phyloP scores from a whole-genome alignment of 2,888 invertebrate species.

The Drosophila paranaensis region DNA sequence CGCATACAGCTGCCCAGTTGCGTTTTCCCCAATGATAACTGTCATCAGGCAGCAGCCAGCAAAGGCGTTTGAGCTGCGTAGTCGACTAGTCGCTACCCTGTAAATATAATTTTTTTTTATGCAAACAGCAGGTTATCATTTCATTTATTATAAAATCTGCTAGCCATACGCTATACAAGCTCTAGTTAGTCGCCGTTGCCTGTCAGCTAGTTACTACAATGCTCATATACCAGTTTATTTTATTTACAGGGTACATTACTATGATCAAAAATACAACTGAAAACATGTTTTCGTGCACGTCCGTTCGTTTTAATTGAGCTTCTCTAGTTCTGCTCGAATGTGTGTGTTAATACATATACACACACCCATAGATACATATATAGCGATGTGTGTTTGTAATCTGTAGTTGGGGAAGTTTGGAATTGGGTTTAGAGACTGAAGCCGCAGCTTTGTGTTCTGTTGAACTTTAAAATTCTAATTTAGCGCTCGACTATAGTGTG shows the following conservation, averaged over 20 bases:
- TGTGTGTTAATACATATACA: constrained; percentile 12
- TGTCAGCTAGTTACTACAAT: too few species aligned
- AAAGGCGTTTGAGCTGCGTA: not conserved
- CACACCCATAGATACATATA: too few species aligned
- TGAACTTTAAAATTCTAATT: constrained; percentile 62
- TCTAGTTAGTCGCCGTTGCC: too few species aligned
- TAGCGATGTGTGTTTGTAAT: constrained; percentile 6
- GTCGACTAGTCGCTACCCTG: constrained; percentile 1
- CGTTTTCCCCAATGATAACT: constrained; percentile 53
- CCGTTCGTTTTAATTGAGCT: constrained; percentile 57
- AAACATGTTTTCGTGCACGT: constrained; percentile 64
- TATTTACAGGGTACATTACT: constrained; percentile 1
- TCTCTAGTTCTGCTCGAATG: constrained; percentile 36
- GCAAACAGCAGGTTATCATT: not conserved
- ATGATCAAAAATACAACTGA: constrained; percentile 31
- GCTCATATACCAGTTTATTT: not conserved
- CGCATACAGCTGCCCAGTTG: constrained; percentile 18
- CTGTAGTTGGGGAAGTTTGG: constrained; percentile 19
- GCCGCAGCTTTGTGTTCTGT: constrained; percentile 53
- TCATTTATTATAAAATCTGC: not conserved
- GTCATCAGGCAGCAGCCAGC: constrained; percentile 28
- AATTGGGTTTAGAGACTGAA: constrained; percentile 24
- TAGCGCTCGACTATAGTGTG: not conserved
- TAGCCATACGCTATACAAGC: not conserved
- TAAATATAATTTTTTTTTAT: not conserved